Evolutionary conservation across 64 coral and sea anemone genomes (phyloP).

Genomic region (Orbicella faveolata): DNA sequence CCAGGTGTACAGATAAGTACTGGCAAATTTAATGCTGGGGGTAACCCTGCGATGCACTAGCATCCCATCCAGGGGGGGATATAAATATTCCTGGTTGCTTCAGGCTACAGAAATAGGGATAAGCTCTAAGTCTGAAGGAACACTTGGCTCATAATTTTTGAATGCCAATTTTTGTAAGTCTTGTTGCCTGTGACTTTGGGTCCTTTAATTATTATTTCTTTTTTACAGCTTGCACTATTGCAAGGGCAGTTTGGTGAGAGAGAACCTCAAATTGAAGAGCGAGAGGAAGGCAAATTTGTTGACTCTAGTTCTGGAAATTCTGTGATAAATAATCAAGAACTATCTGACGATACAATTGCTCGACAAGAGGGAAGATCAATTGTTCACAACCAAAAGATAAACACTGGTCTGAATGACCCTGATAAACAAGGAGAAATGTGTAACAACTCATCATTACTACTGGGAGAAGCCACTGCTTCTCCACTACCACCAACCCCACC

Average conservation of each 20-base stretch:
- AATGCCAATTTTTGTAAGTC: no score
- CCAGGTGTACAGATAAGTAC: no score
- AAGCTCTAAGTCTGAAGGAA: no score
- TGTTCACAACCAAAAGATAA: not conserved
- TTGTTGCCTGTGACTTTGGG: no score
- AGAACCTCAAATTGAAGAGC: not conserved
- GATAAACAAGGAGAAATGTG: not conserved
- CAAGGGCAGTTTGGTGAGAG: slow-evolving; percentile 48
- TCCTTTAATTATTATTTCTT: not conserved
- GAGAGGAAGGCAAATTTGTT: not conserved
- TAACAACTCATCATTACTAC: not conserved
- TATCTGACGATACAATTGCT: not conserved
- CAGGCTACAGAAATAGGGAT: no score
- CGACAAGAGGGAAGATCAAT: not conserved
- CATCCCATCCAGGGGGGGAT: no score
- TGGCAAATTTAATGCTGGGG: no score
- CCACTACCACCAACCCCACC: not conserved
- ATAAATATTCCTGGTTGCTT: no score
- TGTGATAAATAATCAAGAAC: not conserved
- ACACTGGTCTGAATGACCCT: not conserved
- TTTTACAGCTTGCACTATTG: slow-evolving; percentile 57
- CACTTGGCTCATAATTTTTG: no score
- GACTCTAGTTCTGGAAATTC: not conserved
- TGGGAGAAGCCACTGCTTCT: not conserved
- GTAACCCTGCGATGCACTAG: no score